These are phyloP conservation scores for Drosophila melanosoma DNA, from an alignment of 2,888 invertebrate genomes.

Conservation along the genomic window DNA sequence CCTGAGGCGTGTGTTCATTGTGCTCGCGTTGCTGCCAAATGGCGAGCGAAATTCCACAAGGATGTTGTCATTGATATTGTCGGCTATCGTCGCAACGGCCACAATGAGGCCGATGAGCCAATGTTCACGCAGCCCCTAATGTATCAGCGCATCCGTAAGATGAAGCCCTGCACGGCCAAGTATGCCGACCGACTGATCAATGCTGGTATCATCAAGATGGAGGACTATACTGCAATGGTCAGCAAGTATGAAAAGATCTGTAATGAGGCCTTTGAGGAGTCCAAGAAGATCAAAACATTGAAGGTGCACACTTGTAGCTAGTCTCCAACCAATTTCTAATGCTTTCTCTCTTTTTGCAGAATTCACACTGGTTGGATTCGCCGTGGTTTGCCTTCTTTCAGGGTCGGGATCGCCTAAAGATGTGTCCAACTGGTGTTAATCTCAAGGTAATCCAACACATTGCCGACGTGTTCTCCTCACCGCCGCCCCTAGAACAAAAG, in stretches of 20 bases:
- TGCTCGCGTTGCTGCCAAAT: constrained; percentile 94
- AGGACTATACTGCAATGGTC: constrained; percentile 86
- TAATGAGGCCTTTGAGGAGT: constrained; percentile 88
- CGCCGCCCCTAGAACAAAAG: constrained; percentile 87
- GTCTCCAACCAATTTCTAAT: background rate
- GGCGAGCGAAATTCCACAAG: constrained; percentile 92
- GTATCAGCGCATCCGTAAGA: constrained; percentile 92
- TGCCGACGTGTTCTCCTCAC: constrained; percentile 87
- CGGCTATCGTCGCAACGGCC: constrained; percentile 93
- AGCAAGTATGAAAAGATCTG: constrained; percentile 84
- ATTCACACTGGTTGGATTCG: constrained; percentile 90
- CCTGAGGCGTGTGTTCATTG: constrained; percentile 95
- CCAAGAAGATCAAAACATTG: constrained; percentile 88
- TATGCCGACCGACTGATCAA: constrained; percentile 90
- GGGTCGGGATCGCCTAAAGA: constrained; percentile 86
- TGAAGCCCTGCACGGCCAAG: constrained; percentile 87
- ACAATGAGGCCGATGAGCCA: constrained; percentile 97
- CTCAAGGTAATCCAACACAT: constrained; percentile 88
- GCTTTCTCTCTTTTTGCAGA: constrained; percentile 15
- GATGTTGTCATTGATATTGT: constrained; percentile 94
- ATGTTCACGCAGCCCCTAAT: constrained; percentile 97
- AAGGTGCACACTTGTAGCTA: constrained; percentile 76
- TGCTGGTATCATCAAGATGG: constrained; percentile 89
- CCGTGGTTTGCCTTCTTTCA: constrained; percentile 89
- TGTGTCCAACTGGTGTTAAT: constrained; percentile 88